Conservation (phyloP, 1,140 invertebrate species). For the Zaprionus ornatus region DNA sequence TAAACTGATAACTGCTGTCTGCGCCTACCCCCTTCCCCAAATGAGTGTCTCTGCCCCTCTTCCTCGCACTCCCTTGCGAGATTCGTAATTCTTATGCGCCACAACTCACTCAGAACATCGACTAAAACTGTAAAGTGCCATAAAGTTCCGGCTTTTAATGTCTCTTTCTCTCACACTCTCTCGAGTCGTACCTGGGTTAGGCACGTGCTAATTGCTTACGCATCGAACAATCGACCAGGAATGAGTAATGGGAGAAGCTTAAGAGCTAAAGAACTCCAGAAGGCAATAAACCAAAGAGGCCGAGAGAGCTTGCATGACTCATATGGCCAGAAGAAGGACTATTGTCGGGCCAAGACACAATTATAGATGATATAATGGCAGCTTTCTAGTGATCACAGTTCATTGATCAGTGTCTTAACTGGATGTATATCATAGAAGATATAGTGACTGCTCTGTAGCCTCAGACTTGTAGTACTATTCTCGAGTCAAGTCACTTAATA, state of each 20-base stretch:
- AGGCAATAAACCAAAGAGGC: background rate
- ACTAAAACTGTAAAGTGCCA: constrained; percentile 65
- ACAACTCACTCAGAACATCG: constrained; percentile 44
- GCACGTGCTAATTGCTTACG: constrained; percentile 78
- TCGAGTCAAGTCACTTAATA: background rate
- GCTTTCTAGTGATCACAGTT: background rate
- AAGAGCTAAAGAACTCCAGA: background rate
- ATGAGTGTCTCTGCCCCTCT: background rate
- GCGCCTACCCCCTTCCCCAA: background rate
- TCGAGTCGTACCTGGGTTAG: constrained; percentile 23
- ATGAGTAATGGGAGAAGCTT: constrained; percentile 7
- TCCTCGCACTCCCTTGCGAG: too few relatives aligned
- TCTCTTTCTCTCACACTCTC: constrained; percentile 11
- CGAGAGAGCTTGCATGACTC: background rate
- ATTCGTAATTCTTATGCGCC: background rate
- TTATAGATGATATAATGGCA: background rate
- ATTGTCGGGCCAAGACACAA: background rate
- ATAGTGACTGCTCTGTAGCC: background rate
- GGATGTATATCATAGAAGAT: background rate
- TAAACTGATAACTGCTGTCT: background rate
- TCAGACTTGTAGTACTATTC: too few relatives aligned
- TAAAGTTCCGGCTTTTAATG: constrained; percentile 63
- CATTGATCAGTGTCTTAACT: background rate
- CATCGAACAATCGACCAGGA: constrained; percentile 36
- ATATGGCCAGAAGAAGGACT: too few relatives aligned